Conservation (phyloP, 2,888 invertebrate species). For the Caenorhabditis becei region DNA sequence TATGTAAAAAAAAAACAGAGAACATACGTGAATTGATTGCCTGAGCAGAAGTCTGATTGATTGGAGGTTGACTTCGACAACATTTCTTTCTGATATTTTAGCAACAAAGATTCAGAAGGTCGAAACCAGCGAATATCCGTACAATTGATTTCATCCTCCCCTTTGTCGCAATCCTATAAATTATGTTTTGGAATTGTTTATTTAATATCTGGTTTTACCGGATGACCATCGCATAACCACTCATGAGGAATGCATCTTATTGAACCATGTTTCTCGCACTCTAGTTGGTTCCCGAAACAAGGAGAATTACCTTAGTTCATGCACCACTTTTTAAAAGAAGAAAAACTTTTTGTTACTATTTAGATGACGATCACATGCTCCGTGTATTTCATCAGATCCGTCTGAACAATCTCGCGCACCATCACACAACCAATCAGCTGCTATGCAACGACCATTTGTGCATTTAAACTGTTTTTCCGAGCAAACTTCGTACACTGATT, state of each 20-base stretch:
- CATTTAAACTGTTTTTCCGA: constrained; percentile 44
- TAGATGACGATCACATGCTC: constrained; percentile 59
- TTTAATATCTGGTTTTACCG: constrained; percentile 21
- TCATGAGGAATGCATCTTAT: constrained; percentile 65
- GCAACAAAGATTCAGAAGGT: constrained; percentile 37
- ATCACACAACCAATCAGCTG: constrained; percentile 65
- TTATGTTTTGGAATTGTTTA: background rate
- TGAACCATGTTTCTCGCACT: constrained; percentile 60
- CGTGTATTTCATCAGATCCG: constrained; percentile 60
- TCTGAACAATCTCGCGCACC: constrained; percentile 63
- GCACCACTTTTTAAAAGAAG: too few species aligned
- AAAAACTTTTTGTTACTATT: constrained; percentile 30
- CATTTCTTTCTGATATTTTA: constrained; percentile 25
- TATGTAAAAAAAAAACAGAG: background rate
- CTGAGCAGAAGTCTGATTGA: background rate
- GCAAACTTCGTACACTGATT: constrained; percentile 27
- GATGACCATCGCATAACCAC: constrained; percentile 69
- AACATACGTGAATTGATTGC: background rate
- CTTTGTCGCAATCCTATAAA: constrained; percentile 62
- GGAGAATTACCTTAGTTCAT: constrained; percentile 50
- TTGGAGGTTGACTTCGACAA: background rate
- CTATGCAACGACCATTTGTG: constrained; percentile 60
- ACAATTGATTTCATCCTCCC: constrained; percentile 62
- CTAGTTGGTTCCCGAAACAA: constrained; percentile 68
- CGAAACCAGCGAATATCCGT: constrained; percentile 34